Conservation (phyloP, 1,140 invertebrate species). For the Cryptotermes secundus region DNA sequence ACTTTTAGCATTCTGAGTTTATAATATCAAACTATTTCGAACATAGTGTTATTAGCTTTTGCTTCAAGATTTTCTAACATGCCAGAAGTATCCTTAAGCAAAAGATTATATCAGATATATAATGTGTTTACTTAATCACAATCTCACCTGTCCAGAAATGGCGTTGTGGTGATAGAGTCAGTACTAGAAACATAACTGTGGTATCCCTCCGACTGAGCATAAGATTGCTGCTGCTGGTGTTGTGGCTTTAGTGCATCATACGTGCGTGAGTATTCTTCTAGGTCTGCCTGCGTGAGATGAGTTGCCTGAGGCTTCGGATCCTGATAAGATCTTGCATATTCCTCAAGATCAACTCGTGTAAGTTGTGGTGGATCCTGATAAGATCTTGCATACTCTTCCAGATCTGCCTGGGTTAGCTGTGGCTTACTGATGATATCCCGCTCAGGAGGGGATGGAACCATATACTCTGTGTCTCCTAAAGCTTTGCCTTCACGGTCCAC, state of each 20-base stretch:
- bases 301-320: conserved; percentile 21
- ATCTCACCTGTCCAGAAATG: conserved; percentile 69
- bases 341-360: conserved; percentile 38
- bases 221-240: conserved; percentile 73
- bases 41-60: no score
- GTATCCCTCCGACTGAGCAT: conserved; percentile 79
- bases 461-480: conserved; percentile 67
- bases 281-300: conserved; percentile 41
- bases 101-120: no score
- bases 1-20: no score
- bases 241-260: conserved; percentile 56
- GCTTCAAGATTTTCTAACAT: no score
- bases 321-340: conserved; percentile 16
- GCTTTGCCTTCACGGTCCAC: conserved; percentile 66
- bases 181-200: conserved; percentile 79
- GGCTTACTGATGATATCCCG: conserved; percentile 53
- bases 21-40: no score
- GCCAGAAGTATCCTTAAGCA: no score
- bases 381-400: conserved; percentile 68
- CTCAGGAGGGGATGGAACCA: conserved; percentile 73
- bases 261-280: conserved; percentile 49
- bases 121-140: background rate
- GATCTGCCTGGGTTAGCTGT: conserved; percentile 61
- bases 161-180: conserved; percentile 73
- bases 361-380: conserved; percentile 56